Evolutionary conservation across 1,140 invertebrate genomes (phyloP).

Genomic region (Hycleus cichorii): DNA sequence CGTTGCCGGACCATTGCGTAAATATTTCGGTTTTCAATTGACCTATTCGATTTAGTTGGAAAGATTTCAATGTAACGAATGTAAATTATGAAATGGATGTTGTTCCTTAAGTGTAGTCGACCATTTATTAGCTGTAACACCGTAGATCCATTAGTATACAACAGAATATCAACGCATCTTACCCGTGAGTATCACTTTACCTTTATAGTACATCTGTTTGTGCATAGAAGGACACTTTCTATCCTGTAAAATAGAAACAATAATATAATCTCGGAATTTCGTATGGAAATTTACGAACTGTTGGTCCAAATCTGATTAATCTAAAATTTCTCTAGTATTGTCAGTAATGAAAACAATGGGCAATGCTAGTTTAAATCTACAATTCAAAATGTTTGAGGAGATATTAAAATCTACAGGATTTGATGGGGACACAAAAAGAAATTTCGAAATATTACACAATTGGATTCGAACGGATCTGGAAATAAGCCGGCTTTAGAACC

Average conservation of each 20-base stretch:
- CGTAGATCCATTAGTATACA: constrained; percentile 32
- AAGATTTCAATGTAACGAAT: constrained; percentile 31
- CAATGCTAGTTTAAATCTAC: no score
- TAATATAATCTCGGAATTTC: no score
- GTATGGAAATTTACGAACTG: no score
- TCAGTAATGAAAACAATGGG: no score
- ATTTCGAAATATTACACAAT: no score
- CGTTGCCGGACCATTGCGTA: background rate
- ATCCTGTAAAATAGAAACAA: constrained; percentile 43
- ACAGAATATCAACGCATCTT: constrained; percentile 2
- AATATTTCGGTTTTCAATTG: constrained; percentile 7
- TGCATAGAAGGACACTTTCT: constrained; percentile 62
- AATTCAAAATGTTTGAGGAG: no score
- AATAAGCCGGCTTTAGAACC: no score
- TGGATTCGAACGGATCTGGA: no score
- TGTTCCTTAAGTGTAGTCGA: constrained; percentile 34
- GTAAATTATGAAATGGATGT: constrained; percentile 30
- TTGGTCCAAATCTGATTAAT: no score
- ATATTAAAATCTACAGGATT: no score
- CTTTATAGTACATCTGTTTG: constrained; percentile 64
- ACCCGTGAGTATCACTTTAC: constrained; percentile 39
- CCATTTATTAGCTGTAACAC: constrained; percentile 42
- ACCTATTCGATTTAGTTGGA: background rate
- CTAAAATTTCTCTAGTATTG: no score
- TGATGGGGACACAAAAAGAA: no score